Percentiles rank a stretch among this genome's conserved stretches.
These are phyloP conservation scores for Trachelus stipa DNA, from an alignment of 2,888 invertebrate species.

Conservation along the genomic window DNA sequence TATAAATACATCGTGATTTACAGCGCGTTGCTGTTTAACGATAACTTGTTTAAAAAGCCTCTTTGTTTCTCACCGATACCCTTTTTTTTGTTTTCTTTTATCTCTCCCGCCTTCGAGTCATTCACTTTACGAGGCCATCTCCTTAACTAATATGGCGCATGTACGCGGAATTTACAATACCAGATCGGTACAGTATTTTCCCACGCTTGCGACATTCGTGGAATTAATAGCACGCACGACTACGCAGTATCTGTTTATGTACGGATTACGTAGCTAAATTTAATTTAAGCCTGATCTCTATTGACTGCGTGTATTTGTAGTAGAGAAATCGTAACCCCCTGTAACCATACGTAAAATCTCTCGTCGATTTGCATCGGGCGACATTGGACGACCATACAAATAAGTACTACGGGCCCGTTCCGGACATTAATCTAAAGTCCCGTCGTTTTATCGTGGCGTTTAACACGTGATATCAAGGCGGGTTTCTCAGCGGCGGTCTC, in stretches of 20 bases:
- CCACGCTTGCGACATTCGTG: neutral
- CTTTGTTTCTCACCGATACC: neutral
- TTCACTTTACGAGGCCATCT: slow-evolving; percentile 1
- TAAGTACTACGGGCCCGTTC: slow-evolving; percentile 25
- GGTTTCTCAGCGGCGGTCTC: neutral
- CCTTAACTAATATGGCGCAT: neutral
- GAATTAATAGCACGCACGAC: neutral
- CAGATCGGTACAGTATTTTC: neutral
- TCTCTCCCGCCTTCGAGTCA: neutral
- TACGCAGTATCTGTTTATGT: neutral
- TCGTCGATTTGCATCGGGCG: neutral
- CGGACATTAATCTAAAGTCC: slow-evolving; percentile 50
- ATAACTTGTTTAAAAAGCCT: slow-evolving; percentile 19
- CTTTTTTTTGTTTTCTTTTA: slow-evolving; percentile 15
- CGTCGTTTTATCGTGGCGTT: slow-evolving; percentile 45
- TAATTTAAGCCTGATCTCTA: neutral
- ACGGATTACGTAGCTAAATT: neutral
- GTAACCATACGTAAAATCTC: neutral
- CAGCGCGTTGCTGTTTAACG: slow-evolving; percentile 22
- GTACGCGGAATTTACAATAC: neutral
- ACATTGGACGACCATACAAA: slow-evolving; percentile 33
- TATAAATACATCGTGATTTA: slow-evolving; percentile 28
- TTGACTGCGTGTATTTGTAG: neutral
- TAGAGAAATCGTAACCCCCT: neutral
- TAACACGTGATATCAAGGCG: slow-evolving; percentile 40